phyloP scores from a whole-genome alignment of 2,797 vertebrate species.

The Tamandua tetradactyla region DNA sequence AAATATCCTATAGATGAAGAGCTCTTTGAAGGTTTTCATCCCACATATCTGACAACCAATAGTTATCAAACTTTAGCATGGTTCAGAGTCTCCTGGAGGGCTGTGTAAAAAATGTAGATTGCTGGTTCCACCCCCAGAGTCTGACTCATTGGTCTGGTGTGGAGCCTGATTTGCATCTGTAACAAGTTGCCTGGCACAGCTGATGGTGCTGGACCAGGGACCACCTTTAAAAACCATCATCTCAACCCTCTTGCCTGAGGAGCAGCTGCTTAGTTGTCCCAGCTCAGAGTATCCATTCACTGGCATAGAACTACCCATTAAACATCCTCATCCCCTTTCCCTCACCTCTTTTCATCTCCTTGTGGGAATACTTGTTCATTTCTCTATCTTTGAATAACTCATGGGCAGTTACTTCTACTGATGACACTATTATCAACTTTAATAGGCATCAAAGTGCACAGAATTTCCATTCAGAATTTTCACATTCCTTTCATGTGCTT shows the following conservation, averaged over 20 bases:
- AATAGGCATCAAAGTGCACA: neutral
- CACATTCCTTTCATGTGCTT: too few relatives aligned
- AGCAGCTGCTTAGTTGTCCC: neutral
- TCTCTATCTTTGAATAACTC: neutral
- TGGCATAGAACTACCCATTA: rapidly evolving
- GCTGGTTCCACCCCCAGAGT: too few relatives aligned
- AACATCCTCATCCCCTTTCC: neutral
- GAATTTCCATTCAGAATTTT: neutral
- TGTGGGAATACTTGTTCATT: neutral
- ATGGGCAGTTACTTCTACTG: neutral
- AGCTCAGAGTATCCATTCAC: neutral
- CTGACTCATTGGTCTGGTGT: neutral
- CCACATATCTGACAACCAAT: neutral
- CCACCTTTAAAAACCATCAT: neutral
- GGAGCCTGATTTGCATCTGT: neutral
- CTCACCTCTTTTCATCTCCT: neutral
- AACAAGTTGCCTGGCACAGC: neutral
- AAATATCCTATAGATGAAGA: neutral
- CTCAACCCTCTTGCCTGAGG: neutral
- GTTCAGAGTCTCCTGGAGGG: neutral
- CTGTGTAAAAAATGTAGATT: too few relatives aligned
- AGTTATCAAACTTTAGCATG: neutral
- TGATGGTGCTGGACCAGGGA: neutral
- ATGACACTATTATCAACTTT: neutral
- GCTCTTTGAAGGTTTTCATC: neutral